These are phyloP conservation scores for Ferdinandea cuprea DNA, from an alignment of 2,888 invertebrate species.

Conservation along the genomic window DNA sequence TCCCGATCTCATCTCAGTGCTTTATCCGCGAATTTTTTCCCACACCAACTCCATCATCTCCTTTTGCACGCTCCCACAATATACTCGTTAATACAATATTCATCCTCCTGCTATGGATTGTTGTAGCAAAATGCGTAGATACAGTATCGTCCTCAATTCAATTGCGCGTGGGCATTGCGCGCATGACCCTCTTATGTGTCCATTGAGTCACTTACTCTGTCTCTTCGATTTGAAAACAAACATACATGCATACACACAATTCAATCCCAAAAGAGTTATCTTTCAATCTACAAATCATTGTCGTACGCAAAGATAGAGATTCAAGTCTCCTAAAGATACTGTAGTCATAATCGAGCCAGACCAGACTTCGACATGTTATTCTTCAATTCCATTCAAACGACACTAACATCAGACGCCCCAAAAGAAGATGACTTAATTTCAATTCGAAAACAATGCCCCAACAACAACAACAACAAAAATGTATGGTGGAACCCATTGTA, in stretches of 20 bases:
- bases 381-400: slow-evolving; percentile 63
- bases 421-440: slow-evolving; percentile 72
- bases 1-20: slow-evolving; percentile 26
- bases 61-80: background rate
- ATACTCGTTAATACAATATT: background rate
- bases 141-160: slow-evolving; percentile 64
- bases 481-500: slow-evolving; percentile 44
- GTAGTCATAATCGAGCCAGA: background rate
- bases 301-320: slow-evolving; percentile 23
- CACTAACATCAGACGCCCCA: slow-evolving; percentile 59
- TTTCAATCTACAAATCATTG: slow-evolving; percentile 55
- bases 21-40: slow-evolving; percentile 42
- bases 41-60: slow-evolving; percentile 35
- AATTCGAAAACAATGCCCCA: slow-evolving; percentile 58
- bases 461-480: slow-evolving; percentile 26
- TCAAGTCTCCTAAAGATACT: slow-evolving; percentile 27
- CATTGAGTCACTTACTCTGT: slow-evolving; percentile 55
- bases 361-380: slow-evolving; percentile 37
- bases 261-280: slow-evolving; percentile 48
- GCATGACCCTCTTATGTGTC: slow-evolving; percentile 47
- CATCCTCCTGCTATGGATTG: background rate
- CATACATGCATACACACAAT: slow-evolving; percentile 6
- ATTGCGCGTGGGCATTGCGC: slow-evolving; percentile 67
- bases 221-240: slow-evolving; percentile 38
- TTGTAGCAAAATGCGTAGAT: slow-evolving; percentile 43